Evolutionary conservation across 2,888 invertebrate species (phyloP).

Genomic region (Lithodes maja): DNA sequence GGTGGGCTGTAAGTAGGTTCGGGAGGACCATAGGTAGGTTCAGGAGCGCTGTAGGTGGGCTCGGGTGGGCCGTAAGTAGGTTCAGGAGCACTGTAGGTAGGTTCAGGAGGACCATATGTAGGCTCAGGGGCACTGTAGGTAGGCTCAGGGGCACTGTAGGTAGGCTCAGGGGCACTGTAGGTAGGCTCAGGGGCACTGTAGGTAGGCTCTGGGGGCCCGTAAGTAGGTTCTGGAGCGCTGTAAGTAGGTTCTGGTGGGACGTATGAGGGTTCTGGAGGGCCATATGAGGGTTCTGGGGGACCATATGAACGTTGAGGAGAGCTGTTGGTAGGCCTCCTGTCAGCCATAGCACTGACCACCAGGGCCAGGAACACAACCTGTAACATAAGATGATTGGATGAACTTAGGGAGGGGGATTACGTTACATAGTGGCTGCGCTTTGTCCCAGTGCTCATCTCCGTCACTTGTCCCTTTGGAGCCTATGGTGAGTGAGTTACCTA

Average conservation of each 20-base stretch:
- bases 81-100: background rate
- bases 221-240: background rate
- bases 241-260: background rate
- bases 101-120: slow-evolving; percentile 1
- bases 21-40: background rate
- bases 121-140: background rate
- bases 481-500: too few relatives aligned
- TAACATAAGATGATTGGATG: too few relatives aligned
- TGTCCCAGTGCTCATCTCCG: too few relatives aligned
- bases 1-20: slow-evolving; percentile 12
- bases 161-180: background rate
- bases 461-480: too few relatives aligned
- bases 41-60: background rate
- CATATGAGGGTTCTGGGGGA: background rate
- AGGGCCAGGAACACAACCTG: too few relatives aligned
- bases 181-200: slow-evolving; percentile 17
- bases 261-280: background rate
- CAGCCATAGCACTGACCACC: too few relatives aligned
- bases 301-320: too few relatives aligned
- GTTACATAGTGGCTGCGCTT: too few relatives aligned
- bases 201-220: background rate
- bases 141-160: slow-evolving; percentile 7
- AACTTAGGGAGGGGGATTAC: too few relatives aligned
- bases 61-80: slow-evolving; percentile 11
- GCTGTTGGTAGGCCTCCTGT: too few relatives aligned